Conservation (phyloP, 1,140 invertebrate species). For the Colletes gigas region DNA sequence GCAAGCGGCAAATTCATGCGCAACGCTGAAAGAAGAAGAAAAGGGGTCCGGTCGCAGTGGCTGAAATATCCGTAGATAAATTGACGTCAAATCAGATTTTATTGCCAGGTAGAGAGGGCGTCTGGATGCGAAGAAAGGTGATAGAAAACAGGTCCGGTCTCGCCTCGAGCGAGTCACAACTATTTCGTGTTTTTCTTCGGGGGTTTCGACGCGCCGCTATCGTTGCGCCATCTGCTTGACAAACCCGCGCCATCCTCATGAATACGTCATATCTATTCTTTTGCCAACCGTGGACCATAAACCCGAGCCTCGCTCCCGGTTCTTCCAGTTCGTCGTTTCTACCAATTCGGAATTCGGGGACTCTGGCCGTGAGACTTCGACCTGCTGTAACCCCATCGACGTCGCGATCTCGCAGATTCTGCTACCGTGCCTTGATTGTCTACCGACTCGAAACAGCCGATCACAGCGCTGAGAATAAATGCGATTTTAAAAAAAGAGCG, state of each 20-base stretch:
- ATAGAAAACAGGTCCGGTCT: conserved; percentile 80
- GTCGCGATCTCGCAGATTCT: conserved; percentile 18
- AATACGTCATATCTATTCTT: conserved; percentile 78
- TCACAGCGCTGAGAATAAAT: background rate
- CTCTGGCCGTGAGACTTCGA: conserved; percentile 45
- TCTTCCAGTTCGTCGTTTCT: conserved; percentile 40
- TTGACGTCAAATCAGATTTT: conserved; percentile 79
- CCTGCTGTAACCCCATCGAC: conserved; percentile 44
- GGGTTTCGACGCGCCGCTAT: conserved; percentile 69
- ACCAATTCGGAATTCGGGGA: conserved; percentile 41
- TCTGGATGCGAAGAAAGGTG: conserved; percentile 73
- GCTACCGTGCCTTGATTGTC: conserved; percentile 13
- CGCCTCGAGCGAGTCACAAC: conserved; percentile 77
- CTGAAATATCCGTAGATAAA: conserved; percentile 76
- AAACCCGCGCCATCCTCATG: conserved; percentile 73
- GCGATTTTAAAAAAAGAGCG: no score
- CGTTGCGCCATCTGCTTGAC: conserved; percentile 74
- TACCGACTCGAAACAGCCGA: background rate
- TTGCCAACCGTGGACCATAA: conserved; percentile 60
- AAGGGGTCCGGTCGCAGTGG: conserved; percentile 46
- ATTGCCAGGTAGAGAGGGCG: conserved; percentile 62
- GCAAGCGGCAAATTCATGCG: conserved; percentile 61
- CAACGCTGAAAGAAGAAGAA: conserved; percentile 43
- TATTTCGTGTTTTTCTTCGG: conserved; percentile 78
- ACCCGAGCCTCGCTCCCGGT: conserved; percentile 42